Base-by-base conservation (phyloP, 1,140 invertebrate genomes). In the Caenorhabditis tropicalis region DNA sequence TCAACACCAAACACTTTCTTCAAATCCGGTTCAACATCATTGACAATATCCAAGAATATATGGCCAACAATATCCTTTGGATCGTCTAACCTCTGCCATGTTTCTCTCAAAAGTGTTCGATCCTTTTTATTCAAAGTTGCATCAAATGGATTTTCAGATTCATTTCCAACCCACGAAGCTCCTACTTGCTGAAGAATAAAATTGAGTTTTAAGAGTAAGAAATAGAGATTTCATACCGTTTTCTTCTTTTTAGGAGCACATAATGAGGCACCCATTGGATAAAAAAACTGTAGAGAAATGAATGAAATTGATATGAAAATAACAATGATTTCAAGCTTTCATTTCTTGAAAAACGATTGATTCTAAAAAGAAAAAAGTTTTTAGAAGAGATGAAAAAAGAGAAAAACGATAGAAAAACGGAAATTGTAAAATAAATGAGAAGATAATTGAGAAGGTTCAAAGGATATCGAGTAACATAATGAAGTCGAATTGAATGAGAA, bases 1-100 rank as follows among this genome's bases (percentile, higher is more conserved):
- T 91, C 90, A 21, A 91, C 89, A 36, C 89, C 89, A 81, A 90
- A 90, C 31, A 89, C 89, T 80, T 88, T 87, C 80, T 91, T 91
- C 15, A 90, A 60, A 85, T 90, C 90, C 31, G 89, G 90, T 51
- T 86, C 89, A 48, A 88, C 48, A 48, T 90, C 89, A 84, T 86
- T 91, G 70, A 90, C 88, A 80, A 90, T 88, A 80, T 90, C 89
- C 27, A 90, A 85, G 82, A 91, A 90, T 27, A 90, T 89, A 29
- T 82, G 46, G 7, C 90, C 89, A 81, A 90, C 86, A 31, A 91
- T 86, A 80, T 90, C 91, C 79, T 91, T 90, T 33, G 89, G 89
- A 29, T 90, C 89, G 24, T 85, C 46, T n/a, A 90, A 53, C 27
- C 89, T 79, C 84, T 90, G 85, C 86, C 89, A 89, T 0, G 90